phyloP scores from a whole-genome alignment of 2,113 vertebrate genomes.

The Caracal caracal region DNA sequence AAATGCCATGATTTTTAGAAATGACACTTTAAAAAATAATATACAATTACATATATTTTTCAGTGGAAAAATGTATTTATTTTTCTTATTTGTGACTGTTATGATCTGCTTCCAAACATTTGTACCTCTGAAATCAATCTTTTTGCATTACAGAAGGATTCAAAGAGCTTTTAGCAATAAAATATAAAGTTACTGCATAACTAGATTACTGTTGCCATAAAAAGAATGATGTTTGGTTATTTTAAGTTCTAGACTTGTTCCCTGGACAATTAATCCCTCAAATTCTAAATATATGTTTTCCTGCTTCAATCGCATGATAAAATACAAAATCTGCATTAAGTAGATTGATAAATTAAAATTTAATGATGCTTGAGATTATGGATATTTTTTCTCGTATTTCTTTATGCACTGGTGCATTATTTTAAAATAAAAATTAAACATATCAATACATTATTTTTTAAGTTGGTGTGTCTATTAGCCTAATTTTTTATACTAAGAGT shows the following conservation, averaged over 20 bases:
- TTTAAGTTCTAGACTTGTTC: constrained; percentile 6
- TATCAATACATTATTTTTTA: background rate
- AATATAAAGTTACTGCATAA: background rate
- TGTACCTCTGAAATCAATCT: background rate
- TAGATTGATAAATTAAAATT: constrained; percentile 51
- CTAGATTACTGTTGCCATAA: background rate
- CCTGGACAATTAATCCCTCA: background rate
- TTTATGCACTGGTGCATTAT: background rate
- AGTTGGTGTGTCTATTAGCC: background rate
- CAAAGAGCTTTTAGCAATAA: background rate
- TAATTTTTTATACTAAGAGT: background rate
- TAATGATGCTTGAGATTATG: constrained; percentile 33
- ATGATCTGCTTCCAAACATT: background rate
- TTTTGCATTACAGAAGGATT: background rate
- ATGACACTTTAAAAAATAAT: background rate
- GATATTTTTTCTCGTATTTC: constrained; percentile 8
- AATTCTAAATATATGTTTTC: background rate
- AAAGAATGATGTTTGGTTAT: background rate
- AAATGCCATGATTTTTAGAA: background rate
- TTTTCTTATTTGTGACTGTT: background rate
- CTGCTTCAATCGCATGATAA: background rate
- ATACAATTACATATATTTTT: background rate
- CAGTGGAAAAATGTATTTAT: background rate
- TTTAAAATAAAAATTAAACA: constrained; percentile 40
- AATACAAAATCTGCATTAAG: background rate